These are phyloP conservation scores for Halesus radiatus DNA, from an alignment of 1,140 invertebrate species.

Conservation along the genomic window DNA sequence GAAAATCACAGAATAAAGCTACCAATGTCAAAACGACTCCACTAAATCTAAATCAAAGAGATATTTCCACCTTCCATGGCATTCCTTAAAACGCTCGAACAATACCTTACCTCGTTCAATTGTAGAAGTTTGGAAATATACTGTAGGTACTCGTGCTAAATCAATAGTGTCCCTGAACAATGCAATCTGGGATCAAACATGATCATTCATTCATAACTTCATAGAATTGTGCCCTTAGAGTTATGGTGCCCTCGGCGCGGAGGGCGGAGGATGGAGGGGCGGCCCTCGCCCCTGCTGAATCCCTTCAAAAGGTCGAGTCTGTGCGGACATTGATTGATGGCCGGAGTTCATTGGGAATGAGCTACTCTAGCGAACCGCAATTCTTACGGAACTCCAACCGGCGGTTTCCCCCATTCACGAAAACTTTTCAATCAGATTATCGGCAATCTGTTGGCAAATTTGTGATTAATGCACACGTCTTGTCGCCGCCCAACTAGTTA, in stretches of 20 bases:
- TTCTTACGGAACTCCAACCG: too few relatives aligned
- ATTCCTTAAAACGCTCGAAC: background rate
- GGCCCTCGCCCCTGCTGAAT: too few relatives aligned
- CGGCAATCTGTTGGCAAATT: constrained; percentile 6
- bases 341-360: constrained; percentile 16
- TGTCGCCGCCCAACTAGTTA: background rate
- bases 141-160: background rate
- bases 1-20: too few relatives aligned
- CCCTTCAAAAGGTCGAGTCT: constrained; percentile 19
- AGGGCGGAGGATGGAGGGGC: background rate
- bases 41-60: too few relatives aligned
- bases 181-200: constrained; percentile 21
- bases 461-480: constrained; percentile 3
- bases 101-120: background rate
- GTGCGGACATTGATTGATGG: constrained; percentile 53
- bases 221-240: constrained; percentile 2
- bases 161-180: constrained; percentile 18
- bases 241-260: background rate
- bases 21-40: too few relatives aligned
- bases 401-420: too few relatives aligned
- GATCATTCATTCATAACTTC: constrained; percentile 15
- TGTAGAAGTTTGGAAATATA: background rate
- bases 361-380: constrained; percentile 14
- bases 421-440: background rate
- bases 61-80: background rate